These are phyloP conservation scores for Andrena hattorfiana DNA, from an alignment of 2,888 invertebrate species.

Conservation along the genomic window DNA sequence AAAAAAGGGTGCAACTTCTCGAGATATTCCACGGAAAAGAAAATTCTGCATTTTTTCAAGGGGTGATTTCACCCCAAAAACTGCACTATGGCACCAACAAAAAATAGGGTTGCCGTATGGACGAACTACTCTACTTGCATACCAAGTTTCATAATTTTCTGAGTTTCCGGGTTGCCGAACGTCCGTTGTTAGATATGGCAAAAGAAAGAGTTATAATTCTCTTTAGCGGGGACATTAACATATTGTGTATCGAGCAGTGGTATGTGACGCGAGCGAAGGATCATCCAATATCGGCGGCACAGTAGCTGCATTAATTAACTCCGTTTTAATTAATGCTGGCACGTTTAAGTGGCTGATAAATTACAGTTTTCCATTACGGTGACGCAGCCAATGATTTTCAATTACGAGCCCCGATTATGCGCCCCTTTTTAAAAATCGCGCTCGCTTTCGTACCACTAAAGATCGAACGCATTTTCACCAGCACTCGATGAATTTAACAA, in stretches of 20 bases:
- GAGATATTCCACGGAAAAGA: too few relatives aligned
- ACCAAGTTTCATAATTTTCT: too few relatives aligned
- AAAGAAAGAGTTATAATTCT: too few relatives aligned
- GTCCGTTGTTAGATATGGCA: too few relatives aligned
- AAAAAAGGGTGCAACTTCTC: too few relatives aligned
- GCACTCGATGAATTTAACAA: neutral
- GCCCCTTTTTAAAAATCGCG: neutral
- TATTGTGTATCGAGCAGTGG: slow-evolving; percentile 5
- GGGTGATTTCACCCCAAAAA: too few relatives aligned
- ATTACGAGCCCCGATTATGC: neutral
- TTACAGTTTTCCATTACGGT: slow-evolving; percentile 37
- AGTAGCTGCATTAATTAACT: slow-evolving; percentile 33
- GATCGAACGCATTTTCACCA: neutral
- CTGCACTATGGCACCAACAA: too few relatives aligned
- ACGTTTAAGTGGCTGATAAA: slow-evolving; percentile 30
- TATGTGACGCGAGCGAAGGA: neutral
- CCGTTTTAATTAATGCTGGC: slow-evolving; percentile 33
- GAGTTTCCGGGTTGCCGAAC: too few relatives aligned
- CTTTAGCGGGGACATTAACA: neutral
- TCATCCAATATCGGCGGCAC: slow-evolving; percentile 6
- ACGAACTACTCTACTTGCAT: too few relatives aligned
- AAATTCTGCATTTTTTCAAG: too few relatives aligned
- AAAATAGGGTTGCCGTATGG: too few relatives aligned
- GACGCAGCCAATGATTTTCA: neutral
- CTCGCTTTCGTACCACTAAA: neutral